phyloP scores from a whole-genome alignment of 2,113 vertebrate species.

The Empidonax alnorum region DNA sequence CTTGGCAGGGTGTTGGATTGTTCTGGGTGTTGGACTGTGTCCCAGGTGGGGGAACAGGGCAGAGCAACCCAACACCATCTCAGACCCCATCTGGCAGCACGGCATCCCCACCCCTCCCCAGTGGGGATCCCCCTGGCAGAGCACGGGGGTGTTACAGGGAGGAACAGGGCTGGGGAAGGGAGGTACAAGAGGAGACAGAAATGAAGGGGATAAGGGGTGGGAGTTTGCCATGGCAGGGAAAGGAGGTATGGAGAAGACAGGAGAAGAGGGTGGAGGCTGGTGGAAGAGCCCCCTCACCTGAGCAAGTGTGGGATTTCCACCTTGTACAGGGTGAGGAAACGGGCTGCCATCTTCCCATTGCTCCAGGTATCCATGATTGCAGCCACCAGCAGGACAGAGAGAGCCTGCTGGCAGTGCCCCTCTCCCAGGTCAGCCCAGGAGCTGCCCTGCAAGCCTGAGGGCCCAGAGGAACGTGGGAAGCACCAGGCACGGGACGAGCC shows the following conservation, averaged over 20 bases:
- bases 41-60: accelerated
- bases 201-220: not conserved
- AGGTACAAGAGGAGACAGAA: not conserved
- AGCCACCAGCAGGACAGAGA: not conserved
- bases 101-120: not conserved
- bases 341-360: slow-evolving; percentile 38
- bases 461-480: not conserved
- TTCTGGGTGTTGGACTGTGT: not conserved
- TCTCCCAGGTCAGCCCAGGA: not conserved
- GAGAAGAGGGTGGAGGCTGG: not conserved
- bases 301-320: slow-evolving; percentile 38
- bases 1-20: not conserved
- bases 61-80: not conserved
- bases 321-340: slow-evolving; percentile 43
- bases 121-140: not conserved
- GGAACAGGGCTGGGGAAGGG: not conserved
- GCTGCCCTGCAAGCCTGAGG: not conserved
- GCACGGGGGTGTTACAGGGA: not conserved
- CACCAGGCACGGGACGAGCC: not conserved
- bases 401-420: not conserved
- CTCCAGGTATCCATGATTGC: slow-evolving; percentile 34
- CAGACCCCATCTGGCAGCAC: not conserved
- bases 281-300: slow-evolving; percentile 45
- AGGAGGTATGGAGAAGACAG: not conserved
- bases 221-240: not conserved